Evolutionary conservation across 2,888 invertebrate genomes (phyloP).

Genomic region (Antheraea assamensis): DNA sequence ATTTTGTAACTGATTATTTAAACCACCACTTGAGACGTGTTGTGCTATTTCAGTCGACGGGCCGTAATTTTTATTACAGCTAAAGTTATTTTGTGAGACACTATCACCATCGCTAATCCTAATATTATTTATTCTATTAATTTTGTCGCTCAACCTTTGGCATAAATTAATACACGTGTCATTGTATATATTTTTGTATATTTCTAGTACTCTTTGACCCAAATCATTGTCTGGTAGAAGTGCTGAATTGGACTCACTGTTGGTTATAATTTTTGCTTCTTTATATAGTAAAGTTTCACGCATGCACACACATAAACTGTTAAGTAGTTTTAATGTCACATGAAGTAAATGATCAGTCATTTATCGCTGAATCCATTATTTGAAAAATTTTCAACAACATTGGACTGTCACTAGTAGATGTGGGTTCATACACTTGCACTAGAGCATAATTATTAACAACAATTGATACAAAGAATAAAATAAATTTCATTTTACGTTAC

Average conservation of each 20-base stretch:
- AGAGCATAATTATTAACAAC: slow-evolving; percentile 36
- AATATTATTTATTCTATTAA: slow-evolving; percentile 33
- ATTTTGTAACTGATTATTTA: slow-evolving; percentile 37
- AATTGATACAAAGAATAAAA: slow-evolving; percentile 36
- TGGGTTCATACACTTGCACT: slow-evolving; percentile 32
- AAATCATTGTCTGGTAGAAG: slow-evolving; percentile 30
- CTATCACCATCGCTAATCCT: slow-evolving; percentile 27
- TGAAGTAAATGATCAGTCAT: slow-evolving; percentile 59
- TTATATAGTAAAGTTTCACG: slow-evolving; percentile 51
- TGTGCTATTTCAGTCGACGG: slow-evolving; percentile 21
- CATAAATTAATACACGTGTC: slow-evolving; percentile 58
- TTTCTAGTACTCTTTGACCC: slow-evolving; percentile 42
- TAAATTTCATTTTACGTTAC: slow-evolving; percentile 55
- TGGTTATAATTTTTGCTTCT: slow-evolving; percentile 36
- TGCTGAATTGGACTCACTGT: slow-evolving; percentile 38
- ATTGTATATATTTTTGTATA: slow-evolving; percentile 63
- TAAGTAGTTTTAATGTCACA: slow-evolving; percentile 61
- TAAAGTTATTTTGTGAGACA: slow-evolving; percentile 30
- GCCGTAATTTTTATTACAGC: slow-evolving; percentile 32
- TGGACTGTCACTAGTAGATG: slow-evolving; percentile 41
- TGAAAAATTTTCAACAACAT: slow-evolving; percentile 57
- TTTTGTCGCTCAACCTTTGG: slow-evolving; percentile 43
- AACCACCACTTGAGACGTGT: slow-evolving; percentile 25
- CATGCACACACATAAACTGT: slow-evolving; percentile 66
- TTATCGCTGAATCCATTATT: slow-evolving; percentile 57